Evolutionary conservation across 2,113 vertebrate species (phyloP).

Genomic region (Anguilla rostrata): DNA sequence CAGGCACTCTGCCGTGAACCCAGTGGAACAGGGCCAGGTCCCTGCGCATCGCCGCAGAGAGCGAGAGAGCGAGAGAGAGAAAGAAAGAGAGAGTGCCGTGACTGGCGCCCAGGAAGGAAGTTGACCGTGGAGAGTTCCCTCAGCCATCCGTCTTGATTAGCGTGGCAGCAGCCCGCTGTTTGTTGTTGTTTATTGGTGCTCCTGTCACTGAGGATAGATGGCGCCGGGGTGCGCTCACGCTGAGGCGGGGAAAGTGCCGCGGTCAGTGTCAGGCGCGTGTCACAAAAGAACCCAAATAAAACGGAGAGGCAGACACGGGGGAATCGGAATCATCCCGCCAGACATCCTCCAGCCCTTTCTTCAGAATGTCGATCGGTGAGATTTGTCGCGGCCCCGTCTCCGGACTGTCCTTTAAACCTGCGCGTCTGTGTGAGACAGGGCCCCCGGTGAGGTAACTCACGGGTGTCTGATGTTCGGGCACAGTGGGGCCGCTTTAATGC

Average conservation of each 20-base stretch:
- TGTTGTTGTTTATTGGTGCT: neutral
- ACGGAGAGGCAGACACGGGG: neutral
- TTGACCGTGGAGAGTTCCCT: neutral
- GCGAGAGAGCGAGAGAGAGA: neutral
- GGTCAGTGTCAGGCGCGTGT: neutral
- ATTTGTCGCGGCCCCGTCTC: neutral
- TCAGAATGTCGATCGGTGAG: neutral
- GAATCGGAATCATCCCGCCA: neutral
- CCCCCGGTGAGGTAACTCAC: neutral
- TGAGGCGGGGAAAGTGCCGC: neutral
- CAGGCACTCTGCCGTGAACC: neutral
- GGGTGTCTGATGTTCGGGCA: neutral
- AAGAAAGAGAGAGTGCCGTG: neutral
- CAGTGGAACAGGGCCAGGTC: neutral
- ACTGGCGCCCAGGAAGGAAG: conserved; percentile 12
- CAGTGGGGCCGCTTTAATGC: neutral
- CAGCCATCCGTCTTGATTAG: conserved; percentile 20
- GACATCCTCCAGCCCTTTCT: neutral
- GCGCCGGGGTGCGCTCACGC: neutral
- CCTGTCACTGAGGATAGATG: conserved; percentile 9
- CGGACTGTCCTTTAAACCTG: neutral
- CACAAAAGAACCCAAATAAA: neutral
- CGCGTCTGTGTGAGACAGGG: neutral
- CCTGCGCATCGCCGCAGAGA: neutral
- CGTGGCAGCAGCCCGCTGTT: neutral